phyloP scores from a whole-genome alignment of 2,888 invertebrate genomes.

The Trypoxylon attenuatum region DNA sequence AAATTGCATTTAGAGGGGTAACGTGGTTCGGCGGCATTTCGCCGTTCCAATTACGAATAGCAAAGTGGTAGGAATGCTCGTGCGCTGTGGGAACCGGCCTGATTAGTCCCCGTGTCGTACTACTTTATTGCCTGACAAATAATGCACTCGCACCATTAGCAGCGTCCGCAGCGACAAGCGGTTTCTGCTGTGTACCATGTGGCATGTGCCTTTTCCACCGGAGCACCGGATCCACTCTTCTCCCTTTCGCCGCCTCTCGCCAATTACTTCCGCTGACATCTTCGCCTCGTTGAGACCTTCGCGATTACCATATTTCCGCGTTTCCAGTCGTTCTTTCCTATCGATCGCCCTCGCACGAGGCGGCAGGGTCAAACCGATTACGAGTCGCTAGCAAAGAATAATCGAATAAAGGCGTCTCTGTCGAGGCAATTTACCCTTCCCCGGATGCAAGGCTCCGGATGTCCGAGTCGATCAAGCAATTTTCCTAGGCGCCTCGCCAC shows the following conservation, averaged over 20 bases:
- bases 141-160: constrained; percentile 6
- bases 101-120: constrained; percentile 18
- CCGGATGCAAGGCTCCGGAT: neutral
- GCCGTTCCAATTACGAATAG: neutral
- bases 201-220: no score
- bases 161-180: neutral
- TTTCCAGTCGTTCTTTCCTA: neutral
- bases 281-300: neutral
- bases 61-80: neutral
- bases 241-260: no score
- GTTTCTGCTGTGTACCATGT: no score
- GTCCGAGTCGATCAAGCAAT: neutral
- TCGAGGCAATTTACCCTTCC: neutral
- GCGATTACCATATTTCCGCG: neutral
- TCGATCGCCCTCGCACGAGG: neutral
- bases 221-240: no score
- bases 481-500: neutral
- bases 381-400: neutral
- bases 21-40: neutral
- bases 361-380: neutral
- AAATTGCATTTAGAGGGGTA: no score
- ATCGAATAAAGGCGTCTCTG: neutral
- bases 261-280: no score
- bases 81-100: constrained; percentile 4
- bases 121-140: constrained; percentile 21